Evolutionary conservation across 2,888 invertebrate species (phyloP).

Genomic region (Nomada fabriciana): DNA sequence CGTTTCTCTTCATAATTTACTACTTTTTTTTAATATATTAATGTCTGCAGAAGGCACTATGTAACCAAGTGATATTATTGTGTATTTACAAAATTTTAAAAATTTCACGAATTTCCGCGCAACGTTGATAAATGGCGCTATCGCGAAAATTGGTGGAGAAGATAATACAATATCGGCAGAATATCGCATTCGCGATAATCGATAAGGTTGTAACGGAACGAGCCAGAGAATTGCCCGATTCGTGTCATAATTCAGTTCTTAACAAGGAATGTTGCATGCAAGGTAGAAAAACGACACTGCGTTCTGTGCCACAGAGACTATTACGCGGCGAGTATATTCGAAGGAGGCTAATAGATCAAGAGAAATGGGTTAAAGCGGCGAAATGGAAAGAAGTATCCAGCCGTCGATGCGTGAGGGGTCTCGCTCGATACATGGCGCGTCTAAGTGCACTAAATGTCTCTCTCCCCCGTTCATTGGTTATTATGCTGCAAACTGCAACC

Average conservation of each 20-base stretch:
- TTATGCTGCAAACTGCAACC: constrained; percentile 72
- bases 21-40: no score
- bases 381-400: constrained; percentile 71
- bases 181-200: background rate
- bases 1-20: no score
- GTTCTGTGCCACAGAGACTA: constrained; percentile 36
- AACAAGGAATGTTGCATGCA: constrained; percentile 5
- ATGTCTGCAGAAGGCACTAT: no score
- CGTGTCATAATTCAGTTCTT: background rate
- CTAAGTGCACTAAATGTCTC: constrained; percentile 79
- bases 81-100: no score
- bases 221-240: background rate
- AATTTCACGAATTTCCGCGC: no score
- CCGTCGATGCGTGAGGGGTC: constrained; percentile 65
- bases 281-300: constrained; percentile 23
- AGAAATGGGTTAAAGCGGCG: constrained; percentile 71
- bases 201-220: background rate
- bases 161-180: background rate
- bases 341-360: constrained; percentile 72
- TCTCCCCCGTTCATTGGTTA: constrained; percentile 69
- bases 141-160: background rate
- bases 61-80: no score
- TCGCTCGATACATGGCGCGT: constrained; percentile 76
- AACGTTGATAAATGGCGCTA: background rate
- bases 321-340: constrained; percentile 59